These are phyloP conservation scores for Tipula lateralis DNA, from an alignment of 2,888 invertebrate species.

Conservation along the genomic window DNA sequence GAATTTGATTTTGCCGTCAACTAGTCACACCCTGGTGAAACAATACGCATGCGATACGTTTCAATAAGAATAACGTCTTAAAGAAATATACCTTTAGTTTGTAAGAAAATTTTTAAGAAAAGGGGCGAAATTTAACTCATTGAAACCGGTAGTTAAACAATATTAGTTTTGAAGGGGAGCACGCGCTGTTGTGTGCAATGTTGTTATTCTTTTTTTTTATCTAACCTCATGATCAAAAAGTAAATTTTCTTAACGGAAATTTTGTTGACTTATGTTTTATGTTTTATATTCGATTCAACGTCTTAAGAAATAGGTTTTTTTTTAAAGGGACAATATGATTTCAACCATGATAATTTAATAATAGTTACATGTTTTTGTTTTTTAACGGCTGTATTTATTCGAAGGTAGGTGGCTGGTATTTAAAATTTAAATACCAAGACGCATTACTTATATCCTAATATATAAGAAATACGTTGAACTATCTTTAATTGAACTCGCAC, in stretches of 20 bases:
- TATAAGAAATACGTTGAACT: not conserved
- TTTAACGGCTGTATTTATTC: not conserved
- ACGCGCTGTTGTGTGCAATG: slow-evolving; percentile 24
- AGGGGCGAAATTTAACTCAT: slow-evolving; percentile 32
- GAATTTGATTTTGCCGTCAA: not conserved
- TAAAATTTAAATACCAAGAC: not conserved
- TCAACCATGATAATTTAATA: slow-evolving; percentile 25
- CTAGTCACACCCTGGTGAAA: slow-evolving; percentile 27
- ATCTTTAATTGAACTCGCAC: not conserved
- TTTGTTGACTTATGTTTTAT: slow-evolving; percentile 32
- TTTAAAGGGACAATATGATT: slow-evolving; percentile 28
- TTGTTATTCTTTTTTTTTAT: slow-evolving; percentile 30
- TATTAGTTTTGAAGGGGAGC: slow-evolving; percentile 14
- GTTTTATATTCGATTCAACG: slow-evolving; percentile 27
- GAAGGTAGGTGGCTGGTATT: not conserved
- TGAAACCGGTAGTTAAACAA: slow-evolving; percentile 33
- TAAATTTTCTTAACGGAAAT: slow-evolving; percentile 34
- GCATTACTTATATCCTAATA: not conserved
- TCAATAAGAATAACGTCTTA: slow-evolving; percentile 30
- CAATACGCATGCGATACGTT: slow-evolving; percentile 25
- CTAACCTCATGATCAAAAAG: slow-evolving; percentile 32
- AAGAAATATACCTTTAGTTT: slow-evolving; percentile 29
- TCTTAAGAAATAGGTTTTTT: slow-evolving; percentile 6
- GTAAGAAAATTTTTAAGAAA: slow-evolving; percentile 26
- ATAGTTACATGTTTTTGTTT: not conserved